Base-by-base conservation (phyloP, 37 sponge, comb jelly and placozoan species). In the Halichondria panicea region DNA sequence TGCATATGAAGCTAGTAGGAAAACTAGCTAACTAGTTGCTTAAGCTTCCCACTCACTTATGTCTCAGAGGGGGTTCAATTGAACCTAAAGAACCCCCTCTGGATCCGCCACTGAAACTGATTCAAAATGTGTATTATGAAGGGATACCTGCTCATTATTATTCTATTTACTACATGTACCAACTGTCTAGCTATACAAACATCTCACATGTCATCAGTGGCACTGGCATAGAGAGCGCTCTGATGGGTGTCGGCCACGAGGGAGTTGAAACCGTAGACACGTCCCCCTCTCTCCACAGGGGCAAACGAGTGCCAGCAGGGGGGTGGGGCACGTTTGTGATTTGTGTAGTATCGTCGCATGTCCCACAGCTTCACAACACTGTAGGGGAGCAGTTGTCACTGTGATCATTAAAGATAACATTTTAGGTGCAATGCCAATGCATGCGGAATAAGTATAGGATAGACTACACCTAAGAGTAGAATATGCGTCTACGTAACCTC, bases 311-410 rank as follows among this genome's bases (percentile, higher is more conserved):
- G 27, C 75, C 75, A 83, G 27, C 43, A 40, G 0, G 55, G 63
- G 6, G 85, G 78, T 33, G 64, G 78, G 32, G 37, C 53, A 18
- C 6, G 31, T 24, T 46, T 77, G 45, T 55, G 55, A 40, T 27
- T 64, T 22, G 72, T 52, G 56, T 73, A 78, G 1, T 43, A 72
- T 32, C 64, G 58, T 4, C 91, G 54, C 40, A 81, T 18, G 45
- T 91, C 91, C 91, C 91, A 91, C n/a, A 91, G 15, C 67, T 91
- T 91, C 31, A 91, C 74, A 68, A 39, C n/a, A 6, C 91, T 90
- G 55, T 31, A 37, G 37, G 63, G 19, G 64, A 45, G 55, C 9
- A 21, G 21, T 22, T 32, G 24, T 13, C 68, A 43, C 21, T 13
- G 1, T 42, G 1, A 50, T 24, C n/a, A 32, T 24, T 28, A 4